phyloP scores from a whole-genome alignment of 2,888 invertebrate species.

The Idaea straminata region DNA sequence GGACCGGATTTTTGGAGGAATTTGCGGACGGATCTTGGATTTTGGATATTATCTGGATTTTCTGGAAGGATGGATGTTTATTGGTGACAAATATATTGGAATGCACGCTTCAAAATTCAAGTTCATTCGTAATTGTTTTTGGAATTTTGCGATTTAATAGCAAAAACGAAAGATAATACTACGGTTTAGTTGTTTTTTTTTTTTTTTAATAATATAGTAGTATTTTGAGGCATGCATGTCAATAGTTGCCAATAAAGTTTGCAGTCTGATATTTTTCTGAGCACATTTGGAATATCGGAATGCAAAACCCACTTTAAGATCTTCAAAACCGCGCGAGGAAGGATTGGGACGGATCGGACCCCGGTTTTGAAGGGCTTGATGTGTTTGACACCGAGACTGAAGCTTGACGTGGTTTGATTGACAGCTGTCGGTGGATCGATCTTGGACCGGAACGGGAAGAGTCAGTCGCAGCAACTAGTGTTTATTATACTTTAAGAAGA shows the following conservation, averaged over 20 bases:
- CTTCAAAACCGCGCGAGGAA: background rate
- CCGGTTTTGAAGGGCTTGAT: constrained; percentile 1
- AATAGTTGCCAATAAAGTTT: background rate
- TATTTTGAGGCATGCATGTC: background rate
- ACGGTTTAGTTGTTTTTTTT: no score
- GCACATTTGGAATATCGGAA: background rate
- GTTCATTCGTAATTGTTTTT: background rate
- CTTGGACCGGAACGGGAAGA: no score
- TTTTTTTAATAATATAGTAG: background rate
- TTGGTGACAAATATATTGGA: background rate
- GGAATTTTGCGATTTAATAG: background rate
- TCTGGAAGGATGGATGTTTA: background rate
- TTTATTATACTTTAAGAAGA: background rate
- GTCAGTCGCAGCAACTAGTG: no score
- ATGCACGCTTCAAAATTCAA: background rate
- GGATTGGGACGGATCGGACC: constrained; percentile 3
- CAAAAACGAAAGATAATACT: no score
- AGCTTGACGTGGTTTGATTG: constrained; percentile 23
- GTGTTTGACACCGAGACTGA: constrained; percentile 10
- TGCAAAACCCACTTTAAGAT: constrained; percentile 2
- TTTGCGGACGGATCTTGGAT: constrained; percentile 1
- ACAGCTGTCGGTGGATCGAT: constrained; percentile 20
- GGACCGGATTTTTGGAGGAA: background rate
- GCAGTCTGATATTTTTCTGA: background rate
- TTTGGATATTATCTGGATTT: background rate